Percentiles rank a stretch among this genome's conserved stretches.
Conservation (phyloP, 2,113 vertebrate genomes). For the Xiphorhynchus elegans region DNA sequence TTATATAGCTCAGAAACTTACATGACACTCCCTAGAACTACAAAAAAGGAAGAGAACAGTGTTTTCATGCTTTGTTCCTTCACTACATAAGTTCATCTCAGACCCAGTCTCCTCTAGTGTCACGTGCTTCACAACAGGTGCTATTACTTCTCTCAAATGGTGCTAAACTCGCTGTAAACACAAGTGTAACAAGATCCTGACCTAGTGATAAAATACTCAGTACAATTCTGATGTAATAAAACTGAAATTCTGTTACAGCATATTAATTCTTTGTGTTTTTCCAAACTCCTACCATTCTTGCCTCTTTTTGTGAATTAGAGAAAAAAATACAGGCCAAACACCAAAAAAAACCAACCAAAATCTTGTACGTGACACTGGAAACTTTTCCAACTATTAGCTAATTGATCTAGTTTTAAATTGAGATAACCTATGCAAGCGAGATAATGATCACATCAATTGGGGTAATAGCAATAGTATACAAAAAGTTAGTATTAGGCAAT, state of each 20-base stretch:
- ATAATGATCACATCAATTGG: neutral
- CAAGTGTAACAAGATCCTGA: neutral
- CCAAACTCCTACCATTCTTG: neutral
- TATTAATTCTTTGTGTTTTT: neutral
- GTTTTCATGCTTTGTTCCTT: neutral
- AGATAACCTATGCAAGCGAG: neutral
- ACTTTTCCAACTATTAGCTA: neutral
- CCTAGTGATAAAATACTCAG: neutral
- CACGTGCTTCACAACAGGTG: neutral
- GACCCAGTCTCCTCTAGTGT: rapidly evolving
- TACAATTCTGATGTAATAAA: neutral
- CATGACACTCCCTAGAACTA: neutral
- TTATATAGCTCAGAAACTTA: neutral
- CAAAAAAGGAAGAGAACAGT: neutral
- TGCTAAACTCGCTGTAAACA: neutral
- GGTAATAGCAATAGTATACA: neutral
- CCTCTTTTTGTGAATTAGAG: neutral
- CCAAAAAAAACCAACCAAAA: no score
- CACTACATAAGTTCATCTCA: neutral
- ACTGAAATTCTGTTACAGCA: neutral
- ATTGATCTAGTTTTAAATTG: neutral
- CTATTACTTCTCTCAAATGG: neutral
- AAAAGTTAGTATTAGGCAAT: neutral
- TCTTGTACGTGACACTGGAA: neutral
- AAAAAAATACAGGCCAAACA: neutral